Conservation (phyloP, 1,140 invertebrate species). For the Platorchestia sp. region DNA sequence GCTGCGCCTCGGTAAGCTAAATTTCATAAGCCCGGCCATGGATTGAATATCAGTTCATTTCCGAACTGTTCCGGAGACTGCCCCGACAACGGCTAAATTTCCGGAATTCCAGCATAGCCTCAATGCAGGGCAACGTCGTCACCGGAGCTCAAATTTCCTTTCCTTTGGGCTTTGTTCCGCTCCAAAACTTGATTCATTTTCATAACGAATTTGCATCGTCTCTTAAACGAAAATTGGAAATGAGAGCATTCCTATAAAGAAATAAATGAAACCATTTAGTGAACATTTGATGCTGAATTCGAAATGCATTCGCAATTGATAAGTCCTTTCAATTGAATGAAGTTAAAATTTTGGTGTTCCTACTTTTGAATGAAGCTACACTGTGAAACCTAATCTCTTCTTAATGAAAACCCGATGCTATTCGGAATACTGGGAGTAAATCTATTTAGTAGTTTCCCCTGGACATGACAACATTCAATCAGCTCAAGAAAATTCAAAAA, state of each 20-base stretch:
- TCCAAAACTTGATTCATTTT: not conserved
- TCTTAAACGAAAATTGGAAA: not conserved
- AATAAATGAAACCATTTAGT: not conserved
- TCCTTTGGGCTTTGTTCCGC: not conserved
- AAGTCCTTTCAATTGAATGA: too few species aligned
- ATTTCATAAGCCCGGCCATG: not conserved
- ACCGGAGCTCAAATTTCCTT: not conserved
- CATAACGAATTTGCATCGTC: not conserved
- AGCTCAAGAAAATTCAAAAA: too few species aligned
- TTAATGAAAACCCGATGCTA: too few species aligned
- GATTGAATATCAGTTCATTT: slow-evolving; percentile 29
- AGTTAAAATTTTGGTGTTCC: too few species aligned
- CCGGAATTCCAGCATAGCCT: not conserved
- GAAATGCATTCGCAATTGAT: too few species aligned
- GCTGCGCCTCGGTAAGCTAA: not conserved
- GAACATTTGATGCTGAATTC: not conserved
- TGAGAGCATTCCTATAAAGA: not conserved
- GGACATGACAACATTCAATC: too few species aligned
- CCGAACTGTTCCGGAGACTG: slow-evolving; percentile 6
- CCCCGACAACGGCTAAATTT: not conserved
- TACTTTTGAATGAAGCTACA: too few species aligned
- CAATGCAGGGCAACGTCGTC: not conserved
- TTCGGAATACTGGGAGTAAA: too few species aligned
- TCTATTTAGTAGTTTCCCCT: too few species aligned
- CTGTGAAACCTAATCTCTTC: too few species aligned